Base-by-base conservation (phyloP, 2,113 vertebrate species). In the Pluvialis apricaria region DNA sequence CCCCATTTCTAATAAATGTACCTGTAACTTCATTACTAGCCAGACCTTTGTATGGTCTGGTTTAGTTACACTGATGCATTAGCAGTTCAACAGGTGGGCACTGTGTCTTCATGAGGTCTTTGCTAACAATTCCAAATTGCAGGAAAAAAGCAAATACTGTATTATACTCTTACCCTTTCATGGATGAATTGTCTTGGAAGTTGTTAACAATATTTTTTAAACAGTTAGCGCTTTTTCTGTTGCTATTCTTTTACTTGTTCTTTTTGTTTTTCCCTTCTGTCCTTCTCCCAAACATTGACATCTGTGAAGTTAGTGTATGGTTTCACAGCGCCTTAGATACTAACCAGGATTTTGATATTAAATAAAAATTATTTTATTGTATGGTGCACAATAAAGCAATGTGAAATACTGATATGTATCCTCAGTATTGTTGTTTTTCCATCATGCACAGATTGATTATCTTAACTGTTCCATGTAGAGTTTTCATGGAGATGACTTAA, bases 401-500 rank as follows among this genome's bases (percentile, higher is more conserved):
- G 26, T 69, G 92, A 94, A 77, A 65, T 79, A 69, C 17, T n/a
- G 60, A 13, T 69, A 4, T 15, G 14, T 83, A 52, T 34, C 22
- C 65, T 82, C 31, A 51, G 52, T 81, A 58, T 61, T 93, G 32
- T 70, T 92, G 45, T 75, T 95, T 82, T 75, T 18, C 71, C 26
- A 36, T 62, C 36, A 26, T 70, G 42, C 26, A 38, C 32, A 65
- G 21, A 68, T 95, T 94, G 93, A 86, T 92, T 89, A 75, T 94
- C 20, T 3, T 66, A 82, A 47, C 47, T 80, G 40, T 40, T 89
- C 29, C 45, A 51, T 54, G 42, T 45, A 49, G 66, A 90, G 28
- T 90, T 92, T 94, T 94, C 47, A 32, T 71, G 86, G 32, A 96
- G 82, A 79, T 90, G 82, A 88, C 83, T 96, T 96, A 90, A 79